A percentile compares a stretch with the other conserved stretches of the same genome.
phyloP scores from a whole-genome alignment of 2,888 invertebrate genomes.

The Podabrus alpinus region DNA sequence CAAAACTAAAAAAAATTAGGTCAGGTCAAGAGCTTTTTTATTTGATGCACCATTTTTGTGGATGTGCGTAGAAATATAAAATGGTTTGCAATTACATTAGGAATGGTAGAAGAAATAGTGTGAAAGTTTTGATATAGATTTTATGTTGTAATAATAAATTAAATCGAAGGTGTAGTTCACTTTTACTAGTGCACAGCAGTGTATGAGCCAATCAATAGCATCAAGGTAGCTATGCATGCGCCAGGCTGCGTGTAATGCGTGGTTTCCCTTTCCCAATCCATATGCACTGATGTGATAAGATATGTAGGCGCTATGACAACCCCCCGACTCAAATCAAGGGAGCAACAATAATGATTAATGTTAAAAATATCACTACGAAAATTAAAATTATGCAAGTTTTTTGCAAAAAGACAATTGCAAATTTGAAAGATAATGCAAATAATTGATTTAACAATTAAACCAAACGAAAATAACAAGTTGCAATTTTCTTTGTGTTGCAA shows the following conservation, averaged over 20 bases:
- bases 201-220: conserved; percentile 38
- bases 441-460: neutral
- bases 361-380: neutral
- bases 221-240: conserved; percentile 39
- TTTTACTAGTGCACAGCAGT: conserved; percentile 35
- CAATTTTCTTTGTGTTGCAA: neutral
- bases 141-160: conserved; percentile 13
- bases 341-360: conserved; percentile 1
- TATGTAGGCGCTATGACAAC: conserved; percentile 30
- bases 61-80: neutral
- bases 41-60: neutral
- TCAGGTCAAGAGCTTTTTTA: conserved; percentile 3
- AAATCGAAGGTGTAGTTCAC: conserved; percentile 31
- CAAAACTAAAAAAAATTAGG: conserved; percentile 3
- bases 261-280: conserved; percentile 29
- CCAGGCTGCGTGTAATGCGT: conserved; percentile 31
- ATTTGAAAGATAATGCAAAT: neutral
- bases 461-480: neutral
- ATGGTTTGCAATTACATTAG: neutral
- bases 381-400: neutral
- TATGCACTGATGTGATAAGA: conserved; percentile 33
- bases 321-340: conserved; percentile 23
- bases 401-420: neutral
- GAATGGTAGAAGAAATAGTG: neutral
- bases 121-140: neutral